Base-by-base conservation (phyloP, 1,140 invertebrate genomes). In the Delia radicum region DNA sequence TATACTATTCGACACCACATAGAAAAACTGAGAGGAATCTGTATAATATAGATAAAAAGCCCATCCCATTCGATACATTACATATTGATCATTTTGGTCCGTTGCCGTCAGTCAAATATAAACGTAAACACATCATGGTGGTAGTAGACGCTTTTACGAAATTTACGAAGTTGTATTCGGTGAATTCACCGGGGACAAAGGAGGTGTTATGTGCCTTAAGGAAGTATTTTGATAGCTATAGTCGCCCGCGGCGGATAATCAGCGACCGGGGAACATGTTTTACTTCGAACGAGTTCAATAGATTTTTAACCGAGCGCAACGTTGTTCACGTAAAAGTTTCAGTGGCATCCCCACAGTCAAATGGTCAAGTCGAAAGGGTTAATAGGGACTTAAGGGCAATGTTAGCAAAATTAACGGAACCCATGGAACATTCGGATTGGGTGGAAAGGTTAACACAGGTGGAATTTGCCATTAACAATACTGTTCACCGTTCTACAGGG, bases 101-200 rank as follows among this genome's bases (percentile, higher is more conserved):
- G 3, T 28, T 74, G 24, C 73, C 73, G 5, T 63, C 73, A n/a
- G n/a, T 74, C 8, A 15, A 31, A 7, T 74, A 37, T 15, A 31
- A 1, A 1, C 33, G 69, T 21, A 72, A 72, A 37, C 29, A 72
- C 2, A 72, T 72, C 6, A 37, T 72, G 74, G 86, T 86, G 1
- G 69, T 88, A 0, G 87, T 86, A 72, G 77, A 86, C 74, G 79
- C 82, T 63, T 84, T 76, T n/a, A n/a, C n/a, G n/a, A n/a, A n/a
- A n/a, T n/a, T n/a, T n/a, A n/a, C n/a, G n/a, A n/a, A n/a, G n/a
- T 28, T 77, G n/a, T 77, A 71, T 62, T 26, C 76, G 7, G 63
- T 74, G 5, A 69, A 55, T 3, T 69, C 73, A 26, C 73, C 73
- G 33, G 33, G 33, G 3, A 2, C 33, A 37, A 37, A 3, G 33